Percentiles rank a stretch among this genome's conserved stretches.
These are phyloP conservation scores for Diadema setosum DNA, from an alignment of 35 echinoderm and acorn worm species.

Conservation along the genomic window DNA sequence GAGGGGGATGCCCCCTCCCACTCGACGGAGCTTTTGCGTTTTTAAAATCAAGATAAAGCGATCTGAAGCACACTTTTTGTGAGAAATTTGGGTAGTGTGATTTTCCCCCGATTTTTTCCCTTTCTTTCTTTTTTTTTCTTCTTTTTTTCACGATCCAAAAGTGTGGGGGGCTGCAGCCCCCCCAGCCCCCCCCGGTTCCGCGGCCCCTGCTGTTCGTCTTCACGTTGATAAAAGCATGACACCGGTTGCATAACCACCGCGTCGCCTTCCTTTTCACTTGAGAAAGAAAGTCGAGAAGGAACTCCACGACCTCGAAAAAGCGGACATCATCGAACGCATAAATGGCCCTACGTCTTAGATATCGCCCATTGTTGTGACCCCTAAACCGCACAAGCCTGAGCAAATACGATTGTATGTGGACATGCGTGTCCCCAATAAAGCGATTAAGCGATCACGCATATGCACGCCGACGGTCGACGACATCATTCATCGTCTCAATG, in stretches of 20 bases:
- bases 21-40: too few relatives aligned
- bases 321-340: conserved; percentile 65
- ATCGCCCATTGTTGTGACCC: conserved; percentile 58
- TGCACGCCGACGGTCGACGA: conserved; percentile 56
- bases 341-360: conserved; percentile 64
- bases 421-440: conserved; percentile 35
- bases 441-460: conserved; percentile 31
- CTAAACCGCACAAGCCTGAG: conserved; percentile 35
- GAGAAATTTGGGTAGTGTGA: too few relatives aligned
- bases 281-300: conserved; percentile 40
- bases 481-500: conserved; percentile 28
- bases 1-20: too few relatives aligned
- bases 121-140: too few relatives aligned
- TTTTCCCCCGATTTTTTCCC: too few relatives aligned
- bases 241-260: conserved; percentile 46
- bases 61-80: too few relatives aligned
- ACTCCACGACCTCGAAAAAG: conserved; percentile 29
- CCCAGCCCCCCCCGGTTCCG: too few relatives aligned
- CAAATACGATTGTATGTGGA: conserved; percentile 42
- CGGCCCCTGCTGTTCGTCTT: too few relatives aligned
- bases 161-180: too few relatives aligned
- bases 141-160: too few relatives aligned
- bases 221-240: conserved; percentile 30
- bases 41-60: too few relatives aligned
- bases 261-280: conserved; percentile 56